These are phyloP conservation scores for Acridotheres tristis DNA, from an alignment of 2,797 vertebrate species.

Conservation along the genomic window DNA sequence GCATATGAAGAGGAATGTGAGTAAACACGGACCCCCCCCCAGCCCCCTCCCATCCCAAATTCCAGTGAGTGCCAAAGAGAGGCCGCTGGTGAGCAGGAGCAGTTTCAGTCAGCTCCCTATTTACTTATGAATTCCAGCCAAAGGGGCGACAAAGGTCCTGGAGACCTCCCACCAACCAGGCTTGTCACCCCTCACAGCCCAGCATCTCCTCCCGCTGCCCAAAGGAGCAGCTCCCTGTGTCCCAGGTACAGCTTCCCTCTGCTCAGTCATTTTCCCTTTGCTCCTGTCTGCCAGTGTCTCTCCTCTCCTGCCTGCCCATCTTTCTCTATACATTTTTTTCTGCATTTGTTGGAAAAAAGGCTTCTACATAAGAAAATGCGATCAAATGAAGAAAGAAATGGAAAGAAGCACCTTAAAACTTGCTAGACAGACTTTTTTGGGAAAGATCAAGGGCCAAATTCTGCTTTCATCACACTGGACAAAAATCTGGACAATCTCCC, in stretches of 20 bases:
- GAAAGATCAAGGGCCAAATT: slow-evolving; percentile 46
- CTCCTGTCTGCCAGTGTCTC: rapidly evolving
- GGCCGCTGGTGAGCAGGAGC: neutral
- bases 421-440: neutral
- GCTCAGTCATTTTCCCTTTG: neutral
- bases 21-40: neutral
- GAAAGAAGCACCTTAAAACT: neutral
- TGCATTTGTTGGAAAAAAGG: neutral
- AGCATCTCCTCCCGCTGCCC: neutral
- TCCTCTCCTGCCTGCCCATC: neutral
- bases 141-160: neutral
- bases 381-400: slow-evolving; percentile 10
- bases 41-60: neutral
- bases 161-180: neutral
- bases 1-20: neutral
- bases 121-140: slow-evolving; percentile 46
- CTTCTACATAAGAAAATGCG: neutral
- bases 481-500: slow-evolving; percentile 48
- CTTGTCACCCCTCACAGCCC: neutral
- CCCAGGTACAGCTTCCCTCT: neutral
- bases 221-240: neutral
- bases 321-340: neutral
- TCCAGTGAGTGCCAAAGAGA: neutral
- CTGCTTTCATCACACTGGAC: slow-evolving; percentile 32
- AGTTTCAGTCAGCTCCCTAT: neutral